Evolutionary conservation across 2,888 invertebrate genomes (phyloP), one percentile per base, ranked within the genome.

Genomic region (Zeuzera pyrina): DNA sequence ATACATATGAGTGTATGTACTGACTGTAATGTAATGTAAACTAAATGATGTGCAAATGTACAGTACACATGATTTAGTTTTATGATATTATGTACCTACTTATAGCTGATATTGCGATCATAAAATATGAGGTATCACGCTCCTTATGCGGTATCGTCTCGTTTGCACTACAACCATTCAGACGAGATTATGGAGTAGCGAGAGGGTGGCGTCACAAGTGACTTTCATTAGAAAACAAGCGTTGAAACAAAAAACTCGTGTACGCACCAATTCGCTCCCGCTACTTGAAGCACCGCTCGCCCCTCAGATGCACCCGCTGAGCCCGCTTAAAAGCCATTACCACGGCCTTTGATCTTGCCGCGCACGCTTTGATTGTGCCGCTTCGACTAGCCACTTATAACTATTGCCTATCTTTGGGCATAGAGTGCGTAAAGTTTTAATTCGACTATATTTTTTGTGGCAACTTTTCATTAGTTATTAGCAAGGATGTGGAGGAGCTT

Each of bases 281-380:
- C 64, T 63, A 65, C 74, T 70, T 57, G 55, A 63, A 49, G 45
- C 34, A 42, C 43, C 49, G 8, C 51, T 47, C 32, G 19, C 38
- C 6, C 35, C 35, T 52, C 45, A 39, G 43, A 22, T 42, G 26
- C 28, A 12, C 36, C 47, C 45, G 45, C 36, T 50, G 43, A 54
- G 45, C 55, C 58, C 64, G 60, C 68, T 73, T 69, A 70, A 74
- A 73, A 74, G 67, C 74, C 71, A 76, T 78, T 74, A 76, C 55
- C 48, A 49, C 50, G 58, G n/a, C 57, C 76, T 78, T 78, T 78
- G 78, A 78, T 73, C 58, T 68, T 52, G 52, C 53, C 65, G 68
- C 65, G 66, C 43, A 45, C 43, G 50, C 70, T 70, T 69, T 76
- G 74, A 73, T 71, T 63, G 67, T 60, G 49, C 62, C 65, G 67